Percentiles rank a stretch among this genome's conserved stretches.
Conservation (phyloP, 2,797 vertebrate species). For the Aplochiton taeniatus region DNA sequence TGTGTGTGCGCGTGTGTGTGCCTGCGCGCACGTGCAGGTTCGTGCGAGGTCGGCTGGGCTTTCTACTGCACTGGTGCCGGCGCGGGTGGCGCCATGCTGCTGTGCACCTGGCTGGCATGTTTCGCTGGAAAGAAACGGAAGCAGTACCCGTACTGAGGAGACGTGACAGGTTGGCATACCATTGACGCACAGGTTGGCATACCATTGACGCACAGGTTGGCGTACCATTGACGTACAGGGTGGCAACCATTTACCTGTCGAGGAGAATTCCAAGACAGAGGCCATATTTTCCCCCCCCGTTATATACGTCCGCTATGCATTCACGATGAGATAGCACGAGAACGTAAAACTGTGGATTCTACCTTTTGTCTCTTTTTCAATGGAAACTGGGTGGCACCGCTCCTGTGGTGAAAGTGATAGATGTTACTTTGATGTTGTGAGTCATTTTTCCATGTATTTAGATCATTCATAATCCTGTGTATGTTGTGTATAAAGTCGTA, state of each 20-base stretch:
- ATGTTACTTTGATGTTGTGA: constrained; percentile 35
- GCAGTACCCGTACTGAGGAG: constrained; percentile 78
- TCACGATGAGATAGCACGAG: too few relatives aligned
- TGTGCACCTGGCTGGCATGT: constrained; percentile 81
- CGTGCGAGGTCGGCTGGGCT: constrained; percentile 81
- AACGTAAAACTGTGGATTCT: too few relatives aligned
- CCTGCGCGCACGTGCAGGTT: constrained; percentile 55
- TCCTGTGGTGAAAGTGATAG: constrained; percentile 6
- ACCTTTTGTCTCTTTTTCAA: constrained; percentile 2
- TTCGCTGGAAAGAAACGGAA: constrained; percentile 85
- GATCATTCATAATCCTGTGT: constrained; percentile 23
- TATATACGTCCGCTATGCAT: too few relatives aligned
- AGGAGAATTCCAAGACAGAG: too few relatives aligned
- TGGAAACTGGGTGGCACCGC: constrained; percentile 14
- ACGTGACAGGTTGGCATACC: background rate
- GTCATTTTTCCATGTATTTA: constrained; percentile 26
- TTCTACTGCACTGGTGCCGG: constrained; percentile 81
- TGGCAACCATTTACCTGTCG: background rate
- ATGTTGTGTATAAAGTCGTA: constrained; percentile 6
- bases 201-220: background rate
- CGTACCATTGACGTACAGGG: background rate
- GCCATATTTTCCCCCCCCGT: too few relatives aligned
- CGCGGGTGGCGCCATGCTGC: constrained; percentile 69
- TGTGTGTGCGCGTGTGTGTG: constrained; percentile 4
- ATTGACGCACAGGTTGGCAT: background rate